Conservation (phyloP, 2,797 vertebrate genomes). For the Schizopygopsis pylzovi region DNA sequence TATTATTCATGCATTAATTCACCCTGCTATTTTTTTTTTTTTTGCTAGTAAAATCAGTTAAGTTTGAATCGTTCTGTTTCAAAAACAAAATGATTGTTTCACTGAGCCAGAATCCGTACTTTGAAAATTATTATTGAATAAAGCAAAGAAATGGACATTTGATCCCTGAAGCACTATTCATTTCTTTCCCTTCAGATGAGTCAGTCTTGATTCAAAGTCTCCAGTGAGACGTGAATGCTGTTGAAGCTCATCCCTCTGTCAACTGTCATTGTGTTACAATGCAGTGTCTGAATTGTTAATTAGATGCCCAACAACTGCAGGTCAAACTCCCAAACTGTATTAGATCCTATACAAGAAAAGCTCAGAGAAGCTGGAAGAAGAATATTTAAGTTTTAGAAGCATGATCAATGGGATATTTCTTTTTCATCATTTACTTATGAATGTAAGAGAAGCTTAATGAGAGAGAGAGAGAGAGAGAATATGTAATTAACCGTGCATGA, state of each 20-base stretch:
- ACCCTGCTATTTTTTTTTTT: not conserved
- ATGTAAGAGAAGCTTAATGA: conserved; percentile 58
- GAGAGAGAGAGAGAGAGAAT: not conserved
- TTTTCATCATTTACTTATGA: conserved; percentile 34
- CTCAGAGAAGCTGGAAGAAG: not conserved
- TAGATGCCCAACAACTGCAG: conserved; percentile 63
- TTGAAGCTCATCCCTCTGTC: conserved; percentile 56
- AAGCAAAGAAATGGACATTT: not conserved
- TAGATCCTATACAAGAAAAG: conserved; percentile 64
- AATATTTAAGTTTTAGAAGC: not conserved
- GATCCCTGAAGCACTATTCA: conserved; percentile 3
- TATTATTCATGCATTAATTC: not conserved
- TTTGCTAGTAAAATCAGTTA: not conserved
- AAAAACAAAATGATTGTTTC: not conserved
- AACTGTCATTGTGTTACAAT: conserved; percentile 55
- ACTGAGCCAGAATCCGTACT: not conserved
- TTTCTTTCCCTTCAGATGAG: conserved; percentile 6
- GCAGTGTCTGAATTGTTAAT: conserved; percentile 69
- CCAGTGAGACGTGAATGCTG: not conserved
- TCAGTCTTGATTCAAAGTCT: conserved; percentile 18
- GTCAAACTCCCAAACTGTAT: conserved; percentile 60
- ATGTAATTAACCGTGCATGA: conserved; percentile 40
- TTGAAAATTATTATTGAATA: not conserved
- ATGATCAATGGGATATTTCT: not conserved
- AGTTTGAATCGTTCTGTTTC: not conserved